Percentiles rank a stretch among this genome's conserved stretches.
Evolutionary conservation across 2,888 invertebrate genomes (phyloP).

Genomic region (Hyposoter didymator): DNA sequence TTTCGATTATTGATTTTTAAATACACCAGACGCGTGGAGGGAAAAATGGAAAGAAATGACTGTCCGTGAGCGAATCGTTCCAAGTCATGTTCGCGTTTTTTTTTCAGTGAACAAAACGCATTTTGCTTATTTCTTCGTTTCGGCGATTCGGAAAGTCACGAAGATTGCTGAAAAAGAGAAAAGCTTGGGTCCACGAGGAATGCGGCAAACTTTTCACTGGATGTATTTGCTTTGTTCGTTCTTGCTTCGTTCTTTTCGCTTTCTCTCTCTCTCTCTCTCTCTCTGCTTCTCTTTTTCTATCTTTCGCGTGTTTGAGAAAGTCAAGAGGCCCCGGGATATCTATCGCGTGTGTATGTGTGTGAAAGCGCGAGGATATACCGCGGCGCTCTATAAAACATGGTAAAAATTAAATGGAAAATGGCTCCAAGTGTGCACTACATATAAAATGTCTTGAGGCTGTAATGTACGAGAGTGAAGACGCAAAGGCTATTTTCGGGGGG

Average conservation of each 20-base stretch:
- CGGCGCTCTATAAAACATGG: conserved; percentile 32
- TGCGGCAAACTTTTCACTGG: conserved; percentile 56
- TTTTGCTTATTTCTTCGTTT: neutral
- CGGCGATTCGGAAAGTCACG: conserved; percentile 21
- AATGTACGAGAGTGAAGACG: conserved; percentile 46
- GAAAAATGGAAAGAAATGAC: neutral
- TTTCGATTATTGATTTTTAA: neutral
- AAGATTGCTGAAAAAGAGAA: conserved; percentile 44
- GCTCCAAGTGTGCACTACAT: conserved; percentile 10
- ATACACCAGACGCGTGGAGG: neutral
- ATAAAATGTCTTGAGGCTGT: conserved; percentile 49
- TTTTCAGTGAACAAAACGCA: neutral
- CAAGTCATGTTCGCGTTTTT: neutral
- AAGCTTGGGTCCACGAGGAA: conserved; percentile 14
- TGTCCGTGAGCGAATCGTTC: neutral
- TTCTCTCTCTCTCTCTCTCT: conserved; percentile 16
- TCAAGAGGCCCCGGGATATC: conserved; percentile 13
- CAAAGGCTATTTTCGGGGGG: conserved; percentile 31
- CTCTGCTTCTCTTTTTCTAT: neutral
- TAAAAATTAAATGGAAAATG: conserved; percentile 55
- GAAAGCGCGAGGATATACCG: conserved; percentile 4
- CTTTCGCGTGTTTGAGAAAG: neutral
- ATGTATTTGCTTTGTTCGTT: conserved; percentile 56
- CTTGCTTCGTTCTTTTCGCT: neutral
- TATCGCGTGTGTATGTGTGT: conserved; percentile 12